Base-by-base conservation (phyloP, 92 coral and sea anemone species). In the Parazoanthus darwini region DNA sequence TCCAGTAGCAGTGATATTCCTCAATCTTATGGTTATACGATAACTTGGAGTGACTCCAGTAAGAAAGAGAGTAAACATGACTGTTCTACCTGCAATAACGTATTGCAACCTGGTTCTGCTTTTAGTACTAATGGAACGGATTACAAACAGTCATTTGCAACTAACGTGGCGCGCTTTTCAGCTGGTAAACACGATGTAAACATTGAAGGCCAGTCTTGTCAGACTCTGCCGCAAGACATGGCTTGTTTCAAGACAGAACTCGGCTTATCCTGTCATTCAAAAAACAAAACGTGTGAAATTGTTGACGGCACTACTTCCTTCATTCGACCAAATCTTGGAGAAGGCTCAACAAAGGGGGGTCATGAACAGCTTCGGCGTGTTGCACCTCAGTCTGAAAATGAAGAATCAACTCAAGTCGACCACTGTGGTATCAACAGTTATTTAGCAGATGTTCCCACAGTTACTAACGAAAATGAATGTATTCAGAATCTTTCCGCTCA, bases 31-130 rank as follows among this genome's bases (percentile, higher is more conserved):
- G 87, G 79, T 26, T 84, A 84, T 70, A 72, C 74, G 6, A 35
- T 48, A 48, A 72, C 78, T 11, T 84, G 87, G 87, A 71, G 68
- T 72, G 87, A 71, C 15, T 71, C 46, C 29, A 36, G 23, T 84
- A 36, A 46, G 42, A 44, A 36, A 48, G 48, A 16, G 15, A 73
- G 48, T 38, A 8, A 10, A 3, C 37, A 16, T 20, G 50, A 25
- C 26, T 66, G 23, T 16, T 39, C 86, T 42, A 43, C 48, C 11
- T 29, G 39, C 37, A 25, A n/a, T 18, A 3, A 20, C 59, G 13
- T 42, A 25, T 29, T 80, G 56, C 59, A 78, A 36, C 39, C 78
- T 29, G 20, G 42, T 36, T 74, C 78, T 36, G 16, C 20, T 18
- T 26, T 18, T 6, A 29, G 39, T 16, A 23, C 22, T 37, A 35